Conservation (phyloP, 2,113 vertebrate genomes). For the Macrotus californicus region DNA sequence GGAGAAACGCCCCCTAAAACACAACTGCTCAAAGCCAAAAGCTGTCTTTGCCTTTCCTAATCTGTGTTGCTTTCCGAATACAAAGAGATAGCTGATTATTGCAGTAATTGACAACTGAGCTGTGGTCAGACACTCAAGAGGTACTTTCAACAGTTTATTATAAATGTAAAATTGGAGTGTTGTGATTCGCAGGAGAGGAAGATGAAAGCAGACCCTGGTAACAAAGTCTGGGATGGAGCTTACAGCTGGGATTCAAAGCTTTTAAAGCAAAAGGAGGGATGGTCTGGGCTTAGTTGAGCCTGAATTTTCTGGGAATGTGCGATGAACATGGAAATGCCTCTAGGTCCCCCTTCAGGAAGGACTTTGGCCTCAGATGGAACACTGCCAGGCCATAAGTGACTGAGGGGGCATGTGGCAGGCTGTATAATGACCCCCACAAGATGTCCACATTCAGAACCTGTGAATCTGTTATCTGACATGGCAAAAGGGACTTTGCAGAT, state of each 20-base stretch:
- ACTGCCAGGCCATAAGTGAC: background rate
- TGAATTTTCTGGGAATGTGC: background rate
- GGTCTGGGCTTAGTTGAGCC: background rate
- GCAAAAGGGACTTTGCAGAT: background rate
- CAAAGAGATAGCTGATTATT: constrained; percentile 60
- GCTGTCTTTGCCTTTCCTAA: constrained; percentile 46
- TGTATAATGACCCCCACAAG: background rate
- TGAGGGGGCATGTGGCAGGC: background rate
- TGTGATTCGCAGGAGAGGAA: background rate
- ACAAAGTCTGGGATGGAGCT: background rate
- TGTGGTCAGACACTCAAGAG: constrained; percentile 60
- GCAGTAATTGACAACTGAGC: constrained; percentile 67
- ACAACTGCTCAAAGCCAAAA: constrained; percentile 51
- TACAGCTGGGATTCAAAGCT: background rate
- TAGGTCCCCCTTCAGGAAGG: background rate
- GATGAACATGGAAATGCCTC: background rate
- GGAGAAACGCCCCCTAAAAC: constrained; percentile 2
- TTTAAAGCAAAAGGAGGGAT: background rate
- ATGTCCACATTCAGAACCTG: background rate
- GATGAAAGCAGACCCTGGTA: background rate
- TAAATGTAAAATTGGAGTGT: constrained; percentile 70
- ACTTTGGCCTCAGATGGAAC: background rate
- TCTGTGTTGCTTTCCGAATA: constrained; percentile 55
- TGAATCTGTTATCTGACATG: background rate
- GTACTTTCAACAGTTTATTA: constrained; percentile 61